Evolutionary conservation across 1,140 invertebrate genomes (phyloP).

Genomic region (Batillaria attramentaria): DNA sequence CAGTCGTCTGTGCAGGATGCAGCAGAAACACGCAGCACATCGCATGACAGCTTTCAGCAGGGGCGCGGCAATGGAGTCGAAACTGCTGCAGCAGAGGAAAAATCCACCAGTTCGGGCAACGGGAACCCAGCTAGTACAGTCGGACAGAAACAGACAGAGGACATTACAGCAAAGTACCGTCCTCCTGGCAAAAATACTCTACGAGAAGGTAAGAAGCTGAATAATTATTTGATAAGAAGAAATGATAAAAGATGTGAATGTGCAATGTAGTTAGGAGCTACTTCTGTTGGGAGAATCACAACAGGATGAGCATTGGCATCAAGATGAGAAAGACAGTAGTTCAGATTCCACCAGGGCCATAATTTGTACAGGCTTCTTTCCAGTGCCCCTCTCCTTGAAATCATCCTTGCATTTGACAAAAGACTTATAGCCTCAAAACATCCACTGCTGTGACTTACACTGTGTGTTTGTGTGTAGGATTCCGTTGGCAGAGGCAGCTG

Average conservation of each 20-base stretch:
- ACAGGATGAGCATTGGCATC: too few species aligned
- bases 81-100: not conserved
- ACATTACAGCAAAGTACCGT: conserved; percentile 58
- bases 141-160: conserved; percentile 36
- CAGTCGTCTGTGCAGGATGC: not conserved
- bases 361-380: too few species aligned
- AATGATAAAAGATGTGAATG: too few species aligned
- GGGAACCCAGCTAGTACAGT: not conserved
- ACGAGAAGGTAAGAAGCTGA: conserved; percentile 61
- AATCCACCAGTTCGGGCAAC: not conserved
- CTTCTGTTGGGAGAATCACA: too few species aligned
- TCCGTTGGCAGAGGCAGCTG: conserved; percentile 92
- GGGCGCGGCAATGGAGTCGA: not conserved
- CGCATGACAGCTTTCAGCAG: not conserved
- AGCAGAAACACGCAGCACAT: not conserved
- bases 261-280: too few species aligned
- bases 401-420: not conserved
- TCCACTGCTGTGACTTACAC: too few species aligned
- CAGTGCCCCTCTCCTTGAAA: too few species aligned
- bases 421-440: too few species aligned
- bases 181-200: conserved; percentile 59
- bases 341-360: too few species aligned
- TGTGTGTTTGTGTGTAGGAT: conserved; percentile 76
- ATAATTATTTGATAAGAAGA: conserved; percentile 4
- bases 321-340: too few species aligned